Conservation (phyloP, 1,140 invertebrate species). For the Forficula auricularia region DNA sequence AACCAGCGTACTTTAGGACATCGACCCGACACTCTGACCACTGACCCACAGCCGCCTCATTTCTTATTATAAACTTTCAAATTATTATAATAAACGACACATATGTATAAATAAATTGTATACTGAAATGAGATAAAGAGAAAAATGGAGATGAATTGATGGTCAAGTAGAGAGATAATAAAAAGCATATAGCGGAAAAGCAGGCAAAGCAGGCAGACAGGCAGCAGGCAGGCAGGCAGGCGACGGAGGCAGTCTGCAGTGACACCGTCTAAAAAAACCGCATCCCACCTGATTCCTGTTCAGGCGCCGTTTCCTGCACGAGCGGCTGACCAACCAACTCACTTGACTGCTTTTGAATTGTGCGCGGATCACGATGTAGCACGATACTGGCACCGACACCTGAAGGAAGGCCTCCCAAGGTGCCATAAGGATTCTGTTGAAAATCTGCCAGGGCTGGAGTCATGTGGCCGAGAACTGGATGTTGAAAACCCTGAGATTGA, state of each 20-base stretch:
- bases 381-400: constrained; percentile 41
- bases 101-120: too few species aligned
- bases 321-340: constrained; percentile 35
- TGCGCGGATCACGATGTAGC: constrained; percentile 30
- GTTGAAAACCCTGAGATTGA: constrained; percentile 24
- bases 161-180: too few species aligned
- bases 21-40: too few species aligned
- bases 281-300: constrained; percentile 19
- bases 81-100: too few species aligned
- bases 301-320: constrained; percentile 26
- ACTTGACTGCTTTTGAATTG: constrained; percentile 46
- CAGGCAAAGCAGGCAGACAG: constrained; percentile 3
- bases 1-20: too few species aligned
- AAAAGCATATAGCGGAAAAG: too few species aligned
- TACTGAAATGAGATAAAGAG: too few species aligned
- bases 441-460: constrained; percentile 30
- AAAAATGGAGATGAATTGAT: too few species aligned
- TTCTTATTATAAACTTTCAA: too few species aligned
- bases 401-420: constrained; percentile 26
- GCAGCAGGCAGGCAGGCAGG: constrained; percentile 1
- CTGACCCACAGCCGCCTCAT: too few species aligned
- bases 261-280: too few species aligned
- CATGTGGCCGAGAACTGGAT: constrained; percentile 35
- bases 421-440: constrained; percentile 23
- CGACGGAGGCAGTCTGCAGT: background rate